Base-by-base conservation (phyloP, 2,113 vertebrate genomes). In the Proteles cristata region DNA sequence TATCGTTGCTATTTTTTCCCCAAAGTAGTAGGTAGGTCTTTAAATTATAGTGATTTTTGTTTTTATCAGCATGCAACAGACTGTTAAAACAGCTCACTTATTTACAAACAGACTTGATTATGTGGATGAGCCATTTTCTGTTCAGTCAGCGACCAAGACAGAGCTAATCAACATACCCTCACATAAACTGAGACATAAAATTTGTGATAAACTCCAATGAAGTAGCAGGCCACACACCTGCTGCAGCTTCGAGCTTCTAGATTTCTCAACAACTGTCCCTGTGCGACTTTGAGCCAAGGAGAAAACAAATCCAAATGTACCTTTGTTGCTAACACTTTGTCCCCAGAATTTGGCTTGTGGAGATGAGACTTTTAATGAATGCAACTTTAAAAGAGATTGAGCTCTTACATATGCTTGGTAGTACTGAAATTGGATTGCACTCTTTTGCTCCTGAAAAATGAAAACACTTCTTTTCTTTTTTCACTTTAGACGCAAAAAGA, bases 91-190 rank as follows among this genome's bases (percentile, higher is more conserved):
- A 97, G 65, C 81, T 95, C 63, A 66, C 82, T 98, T 97, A 93
- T 94, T 96, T 97, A 97, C 6, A 39, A 96, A 96, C 93, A 98
- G 95, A 95, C 97, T 95, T 95, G 96, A 97, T 96, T 98, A 97
- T 90, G 80, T 97, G 97, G 95, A 97, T 92, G 97, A 98, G 94
- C 91, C 91, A 95, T 88, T 98, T 89, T 97, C 84, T 94, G 79
- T 71, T 96, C 96, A 97, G 93, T 98, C 91, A 89, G 95, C 96
- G 97, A 97, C 93, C 61, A 95, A 96, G 76, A 97, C 94, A 97
- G 83, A 95, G 86, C 87, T 97, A 93, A 97, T 98, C 97, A 98
- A 94, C 93, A 97, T 73, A 86, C 58, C 74, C 74, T 98, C 97
- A 97, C 94, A 95, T 98, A 97, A 98, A 96, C 90, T 21, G 73